phyloP scores from a whole-genome alignment of 2,797 vertebrate species.

The Peromyscus aztecus region DNA sequence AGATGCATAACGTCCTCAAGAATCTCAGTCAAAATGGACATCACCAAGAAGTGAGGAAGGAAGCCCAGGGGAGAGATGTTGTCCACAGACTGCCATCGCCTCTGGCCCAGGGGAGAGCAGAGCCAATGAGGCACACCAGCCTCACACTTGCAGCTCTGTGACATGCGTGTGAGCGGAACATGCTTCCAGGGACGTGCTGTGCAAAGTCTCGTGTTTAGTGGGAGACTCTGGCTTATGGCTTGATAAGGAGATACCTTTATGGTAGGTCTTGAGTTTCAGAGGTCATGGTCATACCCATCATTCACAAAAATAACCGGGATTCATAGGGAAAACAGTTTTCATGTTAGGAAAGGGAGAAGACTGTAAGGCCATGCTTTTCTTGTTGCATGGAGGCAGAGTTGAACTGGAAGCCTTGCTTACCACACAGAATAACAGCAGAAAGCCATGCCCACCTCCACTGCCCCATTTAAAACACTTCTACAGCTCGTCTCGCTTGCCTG shows the following conservation, averaged over 20 bases:
- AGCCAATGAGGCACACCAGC: background rate
- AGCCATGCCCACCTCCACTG: background rate
- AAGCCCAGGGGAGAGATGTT: background rate
- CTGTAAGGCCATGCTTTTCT: background rate
- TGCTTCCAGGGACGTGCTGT: background rate
- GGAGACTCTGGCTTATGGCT: background rate
- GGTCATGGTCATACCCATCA: background rate
- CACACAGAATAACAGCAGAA: background rate
- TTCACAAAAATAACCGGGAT: background rate
- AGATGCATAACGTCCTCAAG: background rate
- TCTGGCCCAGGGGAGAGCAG: rapidly evolving
- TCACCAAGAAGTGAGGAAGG: background rate
- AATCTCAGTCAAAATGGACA: slow-evolving; percentile 12
- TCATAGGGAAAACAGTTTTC: background rate
- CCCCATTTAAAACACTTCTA: background rate
- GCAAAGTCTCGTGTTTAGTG: background rate
- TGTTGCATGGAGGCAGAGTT: background rate
- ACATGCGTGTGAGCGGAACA: background rate
- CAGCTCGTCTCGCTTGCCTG: background rate
- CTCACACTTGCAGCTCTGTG: background rate
- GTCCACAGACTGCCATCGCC: background rate
- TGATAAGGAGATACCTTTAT: background rate
- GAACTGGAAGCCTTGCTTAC: background rate
- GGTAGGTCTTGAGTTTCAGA: slow-evolving; percentile 8
- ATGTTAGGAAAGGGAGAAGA: background rate